Evolutionary conservation across 2,888 invertebrate species (phyloP), one percentile per base, ranked within the genome.

Genomic region (Formica aserva): DNA sequence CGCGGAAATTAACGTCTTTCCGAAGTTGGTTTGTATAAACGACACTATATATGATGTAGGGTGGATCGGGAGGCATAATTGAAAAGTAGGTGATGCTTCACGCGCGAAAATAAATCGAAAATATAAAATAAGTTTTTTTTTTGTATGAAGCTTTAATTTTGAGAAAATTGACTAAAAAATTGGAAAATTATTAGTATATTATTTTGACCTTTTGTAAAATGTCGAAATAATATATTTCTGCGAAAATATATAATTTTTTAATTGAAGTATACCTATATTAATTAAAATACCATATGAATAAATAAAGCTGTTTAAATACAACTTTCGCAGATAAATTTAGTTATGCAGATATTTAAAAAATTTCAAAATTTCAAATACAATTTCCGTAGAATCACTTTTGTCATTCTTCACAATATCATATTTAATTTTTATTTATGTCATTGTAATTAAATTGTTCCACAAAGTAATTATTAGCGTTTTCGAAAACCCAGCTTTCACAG

Each of bases 1-100:
- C 38, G 55, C 57, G 74, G 60, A 74, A 78, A 78, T 78, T 69
- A 78, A 78, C 74, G 74, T 60, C 35, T 60, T 48, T 57, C 41
- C 57, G 22, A 60, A 78, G 60, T 69, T 15, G 57, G 69, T 72
- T 71, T 76, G 35, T 15, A 52, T 63, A 72, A 71, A 57, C 41
- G 72, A 32, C 26, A 32, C 18, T 18, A 11, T 41, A 29, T 77
- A 6, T 5, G 18, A 6, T 5, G 18, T 18, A 13, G 8, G 6
- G 6, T 41, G 11, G 11, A 13, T 41, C 41, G 48, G 4, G 5
- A 48, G 2, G 48, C 18, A 45, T 18, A 15, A 18, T 1, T 0
- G 5, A 5, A 45, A 52, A 48, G 13, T 13, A 41, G 2, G 8
- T n/a, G 8, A 52, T 52, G 8, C n/a, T 52, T 48, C 26, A 26